Evolutionary conservation across 2,888 invertebrate genomes (phyloP), one percentile per base, ranked within the genome.

Genomic region (Plebejus argus): DNA sequence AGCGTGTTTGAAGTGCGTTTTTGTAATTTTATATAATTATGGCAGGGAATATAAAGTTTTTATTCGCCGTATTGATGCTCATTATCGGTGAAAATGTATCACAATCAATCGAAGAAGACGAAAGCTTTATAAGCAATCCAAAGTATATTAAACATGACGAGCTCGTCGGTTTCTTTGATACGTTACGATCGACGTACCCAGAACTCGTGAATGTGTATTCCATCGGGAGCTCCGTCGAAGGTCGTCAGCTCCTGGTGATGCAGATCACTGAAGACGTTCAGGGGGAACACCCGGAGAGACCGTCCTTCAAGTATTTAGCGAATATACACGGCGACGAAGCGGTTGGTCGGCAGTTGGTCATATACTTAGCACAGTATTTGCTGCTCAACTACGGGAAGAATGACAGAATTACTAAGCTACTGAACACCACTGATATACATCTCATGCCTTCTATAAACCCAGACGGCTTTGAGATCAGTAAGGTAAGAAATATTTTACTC

Each of bases 381-480:
- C 93, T 99, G 76, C 90, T 95, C 12, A 97, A 97, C 86, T 97
- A 97, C 86, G 96, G 96, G 3, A 95, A 93, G 78, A 95, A 95
- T 83, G 93, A 95, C 0, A 93, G 97, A 78, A 95, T 99, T 28
- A 97, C 97, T 0, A 94, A 94, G 79, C 89, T 99, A 78, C 95
- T 99, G 0, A 96, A 99, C 86, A 95, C 91, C 5, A 99, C 98
- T 0, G 97, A 99, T 86, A 98, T 99, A 81, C 99, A 97, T 90
- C 93, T 99, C 84, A 97, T 99, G 98, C 99, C 99, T 0, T 97
- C 98, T 0, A 96, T 99, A 96, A 99, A 99, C 94, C 99, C 99
- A 56, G 96, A 99, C 95, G 99, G 99, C n/a, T 99, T 96, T 94
- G 98, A 98, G 87, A 95, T 95, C 78, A 97, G 99, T 76, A 86